A percentile compares a stretch with the other conserved stretches of the same genome.
These are phyloP conservation scores for Bradypodion ventrale DNA, from an alignment of 2,797 vertebrate species.

Conservation along the genomic window DNA sequence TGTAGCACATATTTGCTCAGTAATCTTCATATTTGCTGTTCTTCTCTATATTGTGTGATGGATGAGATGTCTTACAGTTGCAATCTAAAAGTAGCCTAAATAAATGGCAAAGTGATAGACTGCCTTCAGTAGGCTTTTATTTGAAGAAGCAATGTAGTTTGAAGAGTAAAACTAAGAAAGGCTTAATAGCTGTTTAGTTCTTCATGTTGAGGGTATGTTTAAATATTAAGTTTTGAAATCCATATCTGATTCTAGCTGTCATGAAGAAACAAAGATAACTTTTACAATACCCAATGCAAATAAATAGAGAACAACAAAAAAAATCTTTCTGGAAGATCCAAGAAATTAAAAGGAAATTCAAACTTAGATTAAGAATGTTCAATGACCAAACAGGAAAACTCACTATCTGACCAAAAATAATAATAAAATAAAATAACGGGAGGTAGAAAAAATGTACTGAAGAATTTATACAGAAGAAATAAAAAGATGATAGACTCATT, in stretches of 20 bases:
- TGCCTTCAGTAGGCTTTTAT: not conserved
- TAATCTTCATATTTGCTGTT: conserved; percentile 1
- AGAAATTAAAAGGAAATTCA: too few species aligned
- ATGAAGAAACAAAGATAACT: not conserved
- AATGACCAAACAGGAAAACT: too few species aligned
- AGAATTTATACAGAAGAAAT: too few species aligned
- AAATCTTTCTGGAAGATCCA: too few species aligned
- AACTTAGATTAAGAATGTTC: too few species aligned
- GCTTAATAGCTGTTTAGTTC: conserved; percentile 4
- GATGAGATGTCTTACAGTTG: conserved; percentile 14
- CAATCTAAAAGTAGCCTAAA: conserved; percentile 18
- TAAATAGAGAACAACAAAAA: too few species aligned
- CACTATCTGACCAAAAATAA: too few species aligned
- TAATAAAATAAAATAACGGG: too few species aligned
- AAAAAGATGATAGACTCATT: too few species aligned
- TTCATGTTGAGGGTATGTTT: conserved; percentile 11
- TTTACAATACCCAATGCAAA: too few species aligned
- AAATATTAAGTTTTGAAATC: conserved; percentile 13
- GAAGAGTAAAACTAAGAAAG: conserved; percentile 31
- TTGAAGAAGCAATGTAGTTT: conserved; percentile 22
- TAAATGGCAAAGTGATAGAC: conserved; percentile 21
- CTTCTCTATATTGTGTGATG: conserved; percentile 17
- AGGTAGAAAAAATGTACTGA: too few species aligned
- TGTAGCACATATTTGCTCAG: conserved; percentile 18
- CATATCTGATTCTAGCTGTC: not conserved